Conservation (phyloP, 92 coral and sea anemone species). For the Montipora capitata region DNA sequence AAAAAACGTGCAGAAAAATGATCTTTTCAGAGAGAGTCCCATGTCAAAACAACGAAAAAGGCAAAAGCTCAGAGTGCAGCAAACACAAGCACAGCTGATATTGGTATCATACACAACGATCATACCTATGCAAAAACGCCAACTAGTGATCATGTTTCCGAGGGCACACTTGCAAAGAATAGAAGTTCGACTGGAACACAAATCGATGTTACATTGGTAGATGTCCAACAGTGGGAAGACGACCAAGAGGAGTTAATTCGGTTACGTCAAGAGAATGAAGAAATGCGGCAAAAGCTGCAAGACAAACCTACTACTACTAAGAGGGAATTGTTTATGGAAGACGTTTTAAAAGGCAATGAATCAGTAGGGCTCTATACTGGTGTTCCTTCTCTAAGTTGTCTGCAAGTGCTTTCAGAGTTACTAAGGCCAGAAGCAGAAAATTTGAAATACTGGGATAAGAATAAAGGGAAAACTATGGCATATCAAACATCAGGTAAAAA, state of each 20-base stretch:
- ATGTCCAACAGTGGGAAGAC: not conserved
- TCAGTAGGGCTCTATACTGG: slow-evolving; percentile 55
- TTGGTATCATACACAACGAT: not conserved
- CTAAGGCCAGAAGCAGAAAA: slow-evolving; percentile 49
- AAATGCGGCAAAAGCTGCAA: slow-evolving; percentile 19
- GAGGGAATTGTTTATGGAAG: slow-evolving; percentile 31
- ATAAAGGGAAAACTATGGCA: not conserved
- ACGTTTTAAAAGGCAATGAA: not conserved
- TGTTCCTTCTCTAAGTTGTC: slow-evolving; percentile 46
- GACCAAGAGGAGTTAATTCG: slow-evolving; percentile 22
- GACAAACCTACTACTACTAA: slow-evolving; percentile 11
- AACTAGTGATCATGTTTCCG: slow-evolving; percentile 20
- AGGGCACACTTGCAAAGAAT: not conserved
- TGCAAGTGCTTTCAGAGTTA: slow-evolving; percentile 41
- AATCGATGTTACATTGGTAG: not conserved
- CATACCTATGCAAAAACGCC: slow-evolving; percentile 12
- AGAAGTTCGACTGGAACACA: not conserved
- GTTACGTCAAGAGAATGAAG: slow-evolving; percentile 25
- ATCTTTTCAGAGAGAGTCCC: too few species aligned
- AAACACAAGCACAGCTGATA: not conserved
- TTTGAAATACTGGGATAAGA: slow-evolving; percentile 65
- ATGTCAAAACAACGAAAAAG: too few species aligned
- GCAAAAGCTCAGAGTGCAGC: slow-evolving; percentile 14
- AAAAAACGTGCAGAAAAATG: not conserved
- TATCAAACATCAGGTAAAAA: slow-evolving; percentile 37